Evolutionary conservation across 2,888 invertebrate species (phyloP).

Genomic region (Laspeyria flexula): DNA sequence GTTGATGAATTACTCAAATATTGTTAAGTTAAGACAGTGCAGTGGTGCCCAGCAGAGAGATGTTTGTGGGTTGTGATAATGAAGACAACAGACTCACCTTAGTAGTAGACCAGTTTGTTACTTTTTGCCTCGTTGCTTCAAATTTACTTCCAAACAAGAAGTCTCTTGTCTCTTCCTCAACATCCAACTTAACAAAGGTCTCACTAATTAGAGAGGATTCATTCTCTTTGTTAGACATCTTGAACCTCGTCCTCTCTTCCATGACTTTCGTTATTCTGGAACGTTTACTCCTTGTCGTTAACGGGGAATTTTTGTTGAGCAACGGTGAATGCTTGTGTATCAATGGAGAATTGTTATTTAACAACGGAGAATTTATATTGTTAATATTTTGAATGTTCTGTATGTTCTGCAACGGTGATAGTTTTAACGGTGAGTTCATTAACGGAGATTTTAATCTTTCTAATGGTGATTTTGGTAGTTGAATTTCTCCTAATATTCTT

Average conservation of each 20-base stretch:
- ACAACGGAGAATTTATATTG: conserved; percentile 41
- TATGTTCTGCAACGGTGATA: conserved; percentile 43
- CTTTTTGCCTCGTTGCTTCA: conserved; percentile 44
- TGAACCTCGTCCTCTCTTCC: conserved; percentile 69
- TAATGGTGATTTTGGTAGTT: conserved; percentile 53
- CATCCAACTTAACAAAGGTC: conserved; percentile 63
- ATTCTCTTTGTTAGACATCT: conserved; percentile 75
- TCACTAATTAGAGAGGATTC: conserved; percentile 50
- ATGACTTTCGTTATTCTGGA: conserved; percentile 68
- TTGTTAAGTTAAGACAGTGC: too few relatives aligned
- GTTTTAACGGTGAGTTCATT: conserved; percentile 19
- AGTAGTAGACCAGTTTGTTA: conserved; percentile 61
- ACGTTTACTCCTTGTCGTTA: conserved; percentile 49
- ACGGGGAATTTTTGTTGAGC: conserved; percentile 43
- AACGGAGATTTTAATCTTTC: conserved; percentile 55
- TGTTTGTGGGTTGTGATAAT: too few relatives aligned
- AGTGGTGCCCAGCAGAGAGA: too few relatives aligned
- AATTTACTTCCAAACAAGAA: conserved; percentile 64
- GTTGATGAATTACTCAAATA: too few relatives aligned
- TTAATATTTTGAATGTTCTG: conserved; percentile 5
- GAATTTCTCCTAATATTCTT: conserved; percentile 67
- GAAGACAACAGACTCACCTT: conserved; percentile 57
- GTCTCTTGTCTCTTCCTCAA: conserved; percentile 77
- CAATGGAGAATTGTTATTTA: conserved; percentile 37
- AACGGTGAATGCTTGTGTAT: conserved; percentile 25